phyloP scores from a whole-genome alignment of 2,888 invertebrate genomes.

The Hecatera dysodea region DNA sequence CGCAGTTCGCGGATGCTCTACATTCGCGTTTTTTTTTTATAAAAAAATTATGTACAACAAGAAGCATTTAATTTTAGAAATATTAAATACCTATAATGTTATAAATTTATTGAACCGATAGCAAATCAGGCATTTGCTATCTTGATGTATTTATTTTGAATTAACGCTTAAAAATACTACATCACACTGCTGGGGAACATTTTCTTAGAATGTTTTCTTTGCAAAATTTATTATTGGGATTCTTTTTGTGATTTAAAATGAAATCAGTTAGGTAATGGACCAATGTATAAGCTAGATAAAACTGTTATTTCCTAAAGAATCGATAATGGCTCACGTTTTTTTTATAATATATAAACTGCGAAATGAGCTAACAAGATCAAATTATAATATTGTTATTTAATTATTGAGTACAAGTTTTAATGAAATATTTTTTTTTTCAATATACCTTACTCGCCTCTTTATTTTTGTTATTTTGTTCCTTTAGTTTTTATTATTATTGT shows the following conservation, averaged over 20 bases:
- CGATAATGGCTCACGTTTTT: slow-evolving; percentile 83
- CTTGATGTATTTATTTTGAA: slow-evolving; percentile 84
- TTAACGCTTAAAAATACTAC: slow-evolving; percentile 85
- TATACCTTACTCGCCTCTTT: slow-evolving; percentile 88
- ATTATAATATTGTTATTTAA: slow-evolving; percentile 91
- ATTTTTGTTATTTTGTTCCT: slow-evolving; percentile 90
- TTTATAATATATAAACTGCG: slow-evolving; percentile 77
- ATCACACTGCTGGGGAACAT: slow-evolving; percentile 85
- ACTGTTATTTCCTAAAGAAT: slow-evolving; percentile 80
- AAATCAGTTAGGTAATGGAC: slow-evolving; percentile 83
- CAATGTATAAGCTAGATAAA: slow-evolving; percentile 83
- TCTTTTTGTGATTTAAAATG: slow-evolving; percentile 73
- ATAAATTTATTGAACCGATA: slow-evolving; percentile 81
- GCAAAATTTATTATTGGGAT: slow-evolving; percentile 70
- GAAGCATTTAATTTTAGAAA: slow-evolving; percentile 91
- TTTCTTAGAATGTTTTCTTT: slow-evolving; percentile 77
- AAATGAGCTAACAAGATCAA: slow-evolving; percentile 88
- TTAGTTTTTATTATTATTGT: slow-evolving; percentile 90
- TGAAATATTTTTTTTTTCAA: slow-evolving; percentile 88
- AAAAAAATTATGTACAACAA: slow-evolving; percentile 87
- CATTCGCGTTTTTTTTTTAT: slow-evolving; percentile 69
- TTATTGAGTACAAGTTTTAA: slow-evolving; percentile 91
- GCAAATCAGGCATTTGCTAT: slow-evolving; percentile 80
- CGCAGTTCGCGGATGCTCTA: slow-evolving; percentile 71
- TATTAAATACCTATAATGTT: slow-evolving; percentile 87